Conservation (phyloP, 2,113 vertebrate genomes). For the Antechinus stuartii region DNA sequence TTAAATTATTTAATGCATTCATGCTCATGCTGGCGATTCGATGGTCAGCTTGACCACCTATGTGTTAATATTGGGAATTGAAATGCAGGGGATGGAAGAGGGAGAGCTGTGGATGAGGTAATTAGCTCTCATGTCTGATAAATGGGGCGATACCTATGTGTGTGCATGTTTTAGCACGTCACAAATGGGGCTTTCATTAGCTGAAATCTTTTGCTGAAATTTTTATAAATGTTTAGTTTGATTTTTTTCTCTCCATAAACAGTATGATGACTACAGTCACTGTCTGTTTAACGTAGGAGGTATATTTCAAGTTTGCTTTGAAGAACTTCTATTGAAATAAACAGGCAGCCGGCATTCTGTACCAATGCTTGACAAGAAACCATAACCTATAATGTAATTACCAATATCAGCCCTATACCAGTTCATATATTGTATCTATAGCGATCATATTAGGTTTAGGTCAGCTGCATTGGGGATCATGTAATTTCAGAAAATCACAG, state of each 20-base stretch:
- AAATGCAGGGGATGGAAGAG: constrained; percentile 95
- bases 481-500: no score
- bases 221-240: constrained; percentile 90
- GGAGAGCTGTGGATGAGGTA: constrained; percentile 92
- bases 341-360: constrained; percentile 67
- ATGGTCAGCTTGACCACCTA: constrained; percentile 94
- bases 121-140: constrained; percentile 99
- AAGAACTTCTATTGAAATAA: constrained; percentile 81
- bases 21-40: constrained; percentile 95
- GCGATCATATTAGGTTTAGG: no score
- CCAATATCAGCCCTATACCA: constrained; percentile 1
- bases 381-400: constrained; percentile 72
- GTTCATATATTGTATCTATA: background rate
- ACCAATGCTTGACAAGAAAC: constrained; percentile 74
- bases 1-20: constrained; percentile 99
- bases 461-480: no score
- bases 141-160: constrained; percentile 99
- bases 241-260: constrained; percentile 84
- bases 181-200: constrained; percentile 95
- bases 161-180: constrained; percentile 94
- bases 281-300: constrained; percentile 81
- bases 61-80: constrained; percentile 97
- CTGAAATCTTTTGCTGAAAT: constrained; percentile 88
- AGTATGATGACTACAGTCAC: constrained; percentile 79
- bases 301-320: constrained; percentile 81